phyloP scores from a whole-genome alignment of 2,797 vertebrate genomes.

The Rhynchotus rufescens region DNA sequence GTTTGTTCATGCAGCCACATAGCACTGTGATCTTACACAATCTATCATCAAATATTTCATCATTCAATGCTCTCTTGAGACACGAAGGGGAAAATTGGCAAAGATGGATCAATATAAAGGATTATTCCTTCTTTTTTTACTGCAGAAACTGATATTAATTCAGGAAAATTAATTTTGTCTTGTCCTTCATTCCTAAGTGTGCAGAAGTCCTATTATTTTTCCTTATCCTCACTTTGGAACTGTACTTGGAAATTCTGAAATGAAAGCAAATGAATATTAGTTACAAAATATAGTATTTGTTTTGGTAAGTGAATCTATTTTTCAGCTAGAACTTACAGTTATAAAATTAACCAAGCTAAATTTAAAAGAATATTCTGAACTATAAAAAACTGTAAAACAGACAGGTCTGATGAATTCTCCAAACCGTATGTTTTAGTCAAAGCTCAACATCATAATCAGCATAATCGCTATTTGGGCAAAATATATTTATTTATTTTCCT shows the following conservation, averaged over 20 bases:
- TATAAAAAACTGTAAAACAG: not conserved
- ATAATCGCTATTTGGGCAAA: not conserved
- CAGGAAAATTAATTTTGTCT: not conserved
- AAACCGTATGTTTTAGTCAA: not conserved
- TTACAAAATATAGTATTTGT: not conserved
- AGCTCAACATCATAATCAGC: not conserved
- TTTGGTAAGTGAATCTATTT: not conserved
- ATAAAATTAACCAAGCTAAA: not conserved
- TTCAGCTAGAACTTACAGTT: not conserved
- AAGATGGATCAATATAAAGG: not conserved
- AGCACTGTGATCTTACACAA: not conserved
- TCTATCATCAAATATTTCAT: conserved; percentile 21
- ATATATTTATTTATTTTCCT: not conserved
- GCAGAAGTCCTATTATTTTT: not conserved
- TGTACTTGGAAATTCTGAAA: not conserved
- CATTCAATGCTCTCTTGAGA: not conserved
- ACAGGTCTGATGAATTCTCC: not conserved
- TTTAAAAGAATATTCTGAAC: not conserved
- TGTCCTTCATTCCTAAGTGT: not conserved
- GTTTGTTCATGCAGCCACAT: not conserved
- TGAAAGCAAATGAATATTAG: not conserved
- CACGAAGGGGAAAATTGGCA: not conserved
- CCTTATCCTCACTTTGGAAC: not conserved
- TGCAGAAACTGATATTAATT: not conserved
- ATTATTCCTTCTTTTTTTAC: not conserved